These are phyloP conservation scores for Phortica magna DNA, from an alignment of 2,888 invertebrate genomes.

Conservation along the genomic window DNA sequence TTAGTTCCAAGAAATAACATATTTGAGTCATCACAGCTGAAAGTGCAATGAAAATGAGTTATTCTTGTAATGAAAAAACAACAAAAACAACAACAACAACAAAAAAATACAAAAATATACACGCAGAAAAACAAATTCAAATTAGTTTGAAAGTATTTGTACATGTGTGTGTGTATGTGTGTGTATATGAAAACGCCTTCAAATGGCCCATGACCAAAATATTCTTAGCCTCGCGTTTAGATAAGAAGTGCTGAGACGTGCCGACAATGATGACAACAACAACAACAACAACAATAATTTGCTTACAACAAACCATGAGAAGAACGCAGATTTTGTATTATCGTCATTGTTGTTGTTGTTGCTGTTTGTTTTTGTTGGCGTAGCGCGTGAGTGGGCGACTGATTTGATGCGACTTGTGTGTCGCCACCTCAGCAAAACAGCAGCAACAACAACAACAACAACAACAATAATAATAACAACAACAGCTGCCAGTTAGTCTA, in stretches of 20 bases:
- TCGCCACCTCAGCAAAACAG: too few species aligned
- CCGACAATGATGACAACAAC: not conserved
- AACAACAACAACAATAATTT: not conserved
- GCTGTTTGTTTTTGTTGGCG: not conserved
- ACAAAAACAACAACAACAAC: not conserved
- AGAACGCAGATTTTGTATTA: not conserved
- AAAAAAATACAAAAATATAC: not conserved
- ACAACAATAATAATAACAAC: not conserved
- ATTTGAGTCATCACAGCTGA: not conserved
- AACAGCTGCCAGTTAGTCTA: conserved; percentile 21
- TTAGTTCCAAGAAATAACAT: not conserved
- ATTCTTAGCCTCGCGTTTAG: not conserved
- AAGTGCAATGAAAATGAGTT: not conserved
- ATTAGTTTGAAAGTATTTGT: not conserved
- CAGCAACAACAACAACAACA: too few species aligned
- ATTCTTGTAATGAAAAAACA: not conserved
- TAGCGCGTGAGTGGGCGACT: conserved; percentile 24
- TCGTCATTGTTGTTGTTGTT: not conserved
- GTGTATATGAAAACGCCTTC: not conserved
- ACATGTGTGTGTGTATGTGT: not conserved
- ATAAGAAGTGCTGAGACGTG: not conserved
- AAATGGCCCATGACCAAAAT: conserved; percentile 30
- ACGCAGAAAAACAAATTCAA: not conserved
- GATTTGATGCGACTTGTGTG: conserved; percentile 1
- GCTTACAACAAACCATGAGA: conserved; percentile 8